Conservation (phyloP, 2,888 invertebrate species). For the Agrotis ipsilon region DNA sequence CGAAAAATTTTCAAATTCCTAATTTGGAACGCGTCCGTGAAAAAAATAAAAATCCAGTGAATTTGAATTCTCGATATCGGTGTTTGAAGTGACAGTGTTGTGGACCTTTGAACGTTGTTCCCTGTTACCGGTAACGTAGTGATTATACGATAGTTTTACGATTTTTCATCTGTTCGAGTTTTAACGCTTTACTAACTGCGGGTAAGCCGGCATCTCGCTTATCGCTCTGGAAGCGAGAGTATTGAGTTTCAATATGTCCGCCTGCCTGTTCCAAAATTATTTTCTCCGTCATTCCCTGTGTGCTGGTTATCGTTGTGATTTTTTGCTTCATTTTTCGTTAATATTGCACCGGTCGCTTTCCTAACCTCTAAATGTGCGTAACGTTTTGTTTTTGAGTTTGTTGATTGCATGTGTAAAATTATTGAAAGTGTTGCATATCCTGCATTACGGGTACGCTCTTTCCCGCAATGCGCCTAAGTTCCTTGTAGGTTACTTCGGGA, state of each 20-base stretch:
- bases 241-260: slow-evolving; percentile 89
- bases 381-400: slow-evolving; percentile 44
- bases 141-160: slow-evolving; percentile 60
- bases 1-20: slow-evolving; percentile 73
- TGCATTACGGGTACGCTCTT: slow-evolving; percentile 41
- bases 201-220: slow-evolving; percentile 72
- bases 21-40: slow-evolving; percentile 81
- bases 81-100: slow-evolving; percentile 87
- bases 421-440: slow-evolving; percentile 46
- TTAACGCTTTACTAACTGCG: slow-evolving; percentile 70
- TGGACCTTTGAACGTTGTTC: slow-evolving; percentile 80
- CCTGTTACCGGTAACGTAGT: slow-evolving; percentile 85
- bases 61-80: slow-evolving; percentile 76
- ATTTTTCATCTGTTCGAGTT: slow-evolving; percentile 70
- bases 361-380: slow-evolving; percentile 79
- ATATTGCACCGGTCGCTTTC: slow-evolving; percentile 72
- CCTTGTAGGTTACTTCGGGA: slow-evolving; percentile 56
- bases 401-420: slow-evolving; percentile 40
- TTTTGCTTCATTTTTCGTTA: slow-evolving; percentile 67
- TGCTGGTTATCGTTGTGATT: slow-evolving; percentile 69
- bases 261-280: slow-evolving; percentile 84
- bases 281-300: slow-evolving; percentile 77
- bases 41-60: slow-evolving; percentile 75
- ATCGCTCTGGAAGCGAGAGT: slow-evolving; percentile 83
- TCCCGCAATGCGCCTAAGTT: slow-evolving; percentile 75